Evolutionary conservation across 2,888 invertebrate genomes (phyloP), one percentile per base, ranked within the genome.

Genomic region (Spodoptera exigua): DNA sequence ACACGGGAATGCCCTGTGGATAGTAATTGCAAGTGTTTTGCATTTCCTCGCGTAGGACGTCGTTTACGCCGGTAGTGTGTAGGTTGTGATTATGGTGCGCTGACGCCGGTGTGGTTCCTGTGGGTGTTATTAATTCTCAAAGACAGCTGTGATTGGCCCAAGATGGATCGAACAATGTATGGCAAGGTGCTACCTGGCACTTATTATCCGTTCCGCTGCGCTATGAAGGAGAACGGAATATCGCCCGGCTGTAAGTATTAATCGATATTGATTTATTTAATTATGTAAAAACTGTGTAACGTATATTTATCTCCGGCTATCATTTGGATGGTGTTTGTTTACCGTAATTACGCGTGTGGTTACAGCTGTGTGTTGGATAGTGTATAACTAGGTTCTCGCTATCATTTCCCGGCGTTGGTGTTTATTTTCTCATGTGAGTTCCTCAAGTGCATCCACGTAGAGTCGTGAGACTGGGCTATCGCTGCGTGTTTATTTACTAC

Each of bases 161-260:
- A 81, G 82, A 97, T 98, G 98, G 98, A 98, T 95, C 96, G 98
- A 88, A 97, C 97, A 89, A 98, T 97, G 97, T 98, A 98, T 89
- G 98, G 98, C 77, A 97, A 97, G 95, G 95, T 97, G 85, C 96
- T 96, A 88, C 97, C 97, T 54, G 97, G 97, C 82, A 97, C 96
- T 86, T 96, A 97, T 90, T 97, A 97, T 84, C 98, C 98, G 52
- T 98, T 97, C 91, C 96, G 97, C 90, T 97, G 98, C 89, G 96
- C 97, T 53, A 95, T 97, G 88, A 97, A 95, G 89, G 95, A 96
- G 92, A 97, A 97, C 92, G 97, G 97, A 84, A 97, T 97, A 76
- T 96, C 96, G 82, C 97, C 97, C 79, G 97, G 97, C 95, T 97
- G 97, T 97, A 95, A 97, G 97, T 97, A 93, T 88, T 81, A 64